Evolutionary conservation across 2,113 vertebrate species (phyloP).

Genomic region (Gambusia affinis): DNA sequence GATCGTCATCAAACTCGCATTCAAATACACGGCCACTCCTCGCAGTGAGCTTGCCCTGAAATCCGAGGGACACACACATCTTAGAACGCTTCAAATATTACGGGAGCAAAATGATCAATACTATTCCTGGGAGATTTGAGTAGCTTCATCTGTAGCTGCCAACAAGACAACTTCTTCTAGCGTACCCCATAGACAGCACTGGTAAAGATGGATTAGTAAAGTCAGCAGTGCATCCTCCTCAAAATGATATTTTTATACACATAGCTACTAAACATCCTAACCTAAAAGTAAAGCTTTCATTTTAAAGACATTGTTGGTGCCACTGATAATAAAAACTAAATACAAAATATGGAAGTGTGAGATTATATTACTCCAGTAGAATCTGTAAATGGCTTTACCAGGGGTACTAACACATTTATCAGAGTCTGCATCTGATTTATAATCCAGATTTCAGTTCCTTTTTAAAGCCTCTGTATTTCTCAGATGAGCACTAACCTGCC

Average conservation of each 20-base stretch:
- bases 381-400: background rate
- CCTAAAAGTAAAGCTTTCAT: background rate
- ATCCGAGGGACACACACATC: background rate
- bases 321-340: background rate
- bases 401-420: background rate
- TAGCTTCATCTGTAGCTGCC: background rate
- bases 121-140: background rate
- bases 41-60: conserved; percentile 83
- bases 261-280: no score
- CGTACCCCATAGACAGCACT: background rate
- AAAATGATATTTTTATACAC: no score
- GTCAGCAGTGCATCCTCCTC: no score
- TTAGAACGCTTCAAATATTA: background rate
- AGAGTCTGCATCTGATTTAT: background rate
- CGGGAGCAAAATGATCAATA: background rate
- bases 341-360: background rate
- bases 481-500: conserved; percentile 73
- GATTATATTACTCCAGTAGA: background rate
- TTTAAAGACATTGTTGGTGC: background rate
- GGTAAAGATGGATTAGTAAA: no score
- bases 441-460: background rate
- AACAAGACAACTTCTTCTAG: background rate
- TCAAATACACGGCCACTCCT: conserved; percentile 81
- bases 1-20: conserved; percentile 81
- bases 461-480: background rate